Base-by-base conservation (phyloP, 2,888 invertebrate species). In the Dione vanillae region DNA sequence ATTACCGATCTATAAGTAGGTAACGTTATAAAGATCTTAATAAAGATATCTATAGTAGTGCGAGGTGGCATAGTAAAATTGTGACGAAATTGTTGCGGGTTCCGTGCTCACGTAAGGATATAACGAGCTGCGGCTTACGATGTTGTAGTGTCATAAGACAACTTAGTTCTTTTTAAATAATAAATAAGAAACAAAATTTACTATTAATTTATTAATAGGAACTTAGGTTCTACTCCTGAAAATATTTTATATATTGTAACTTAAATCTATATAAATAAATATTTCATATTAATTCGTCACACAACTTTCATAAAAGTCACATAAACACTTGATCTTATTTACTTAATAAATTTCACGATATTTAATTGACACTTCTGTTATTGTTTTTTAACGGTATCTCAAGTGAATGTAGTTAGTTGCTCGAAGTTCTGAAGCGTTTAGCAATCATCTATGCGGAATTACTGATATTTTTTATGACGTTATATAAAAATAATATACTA, bases 241-340 rank as follows among this genome's bases (percentile, higher is more conserved):
- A n/a, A n/a, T n/a, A n/a, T n/a, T n/a, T n/a, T 27, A 27, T 27
- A 27, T 27, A 27, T 27, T 27, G 27, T 3, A 27, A 27, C 27
- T 3, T 3, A 37, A 52, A 19, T n/a, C n/a, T n/a, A n/a, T n/a
- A 43, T 27, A 16, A 19, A 12, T 56, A 58, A 27, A 64, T 64
- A 47, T 59, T 16, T 35, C 35, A 65, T 19, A 51, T 61, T 52
- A 61, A 52, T 10, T 10, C 62, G 2, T 45, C 45, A 14, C 40
- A 12, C 8, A 37, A 0, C 8, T 27, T 52, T 62, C 52, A 43
- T 37, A 62, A 19, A 9, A 54, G 62, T 40, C 62, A 45, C 40
- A 37, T 56, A 71, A 74, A 74, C 74, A 74, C 74, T 74, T 49
- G 47, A 56, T 43, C 10, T 9, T 70, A 51, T 70, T 70, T 70